Evolutionary conservation across 2,888 invertebrate species (phyloP), one percentile per base, ranked within the genome.

Genomic region (Galerucella calmariensis): DNA sequence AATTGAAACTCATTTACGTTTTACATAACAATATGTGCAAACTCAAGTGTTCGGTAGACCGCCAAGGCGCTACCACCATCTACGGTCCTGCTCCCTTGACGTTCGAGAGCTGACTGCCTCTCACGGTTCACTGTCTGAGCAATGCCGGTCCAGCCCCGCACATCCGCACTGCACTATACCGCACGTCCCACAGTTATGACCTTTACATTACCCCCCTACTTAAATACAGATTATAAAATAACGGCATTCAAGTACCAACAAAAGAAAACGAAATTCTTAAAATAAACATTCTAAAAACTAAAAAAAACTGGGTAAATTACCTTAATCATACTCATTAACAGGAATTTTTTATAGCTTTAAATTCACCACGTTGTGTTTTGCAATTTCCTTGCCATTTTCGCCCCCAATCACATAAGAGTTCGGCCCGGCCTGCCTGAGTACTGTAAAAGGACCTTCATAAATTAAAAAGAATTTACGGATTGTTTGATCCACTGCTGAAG

Each of bases 291-390:
- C 4, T 46, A 46, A 2, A 3, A 46, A 46, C 0, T 46, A 11
- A 10, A 6, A 46, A 46, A 5, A 46, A 46, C 1, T 8, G 10
- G 11, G 46, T 46, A 46, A 46, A 46, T 12, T 46, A 12, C 46
- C 2, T 46, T 3, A 46, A 10, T 46, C 12, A 46, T 46, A 46
- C 46, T 46, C 46, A 46, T 12, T 11, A 46, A 46, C 46, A 46
- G 46, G 46, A 46, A 11, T 51, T 24, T 41, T 53, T n/a, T 67
- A 53, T 24, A 27, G 27, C 14, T 53, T 48, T 12, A 67, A 27
- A 24, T 67, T 67, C 3, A 67, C 16, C 14, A 67, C 35, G 56
- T 67, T 67, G 35, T 67, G 67, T 53, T 53, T 67, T 53, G 56
- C 51, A 12, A 53, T n/a, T 14, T 20, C 53, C 6, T 14, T 48